Conservation (phyloP, 2,113 vertebrate species). For the Ia io region DNA sequence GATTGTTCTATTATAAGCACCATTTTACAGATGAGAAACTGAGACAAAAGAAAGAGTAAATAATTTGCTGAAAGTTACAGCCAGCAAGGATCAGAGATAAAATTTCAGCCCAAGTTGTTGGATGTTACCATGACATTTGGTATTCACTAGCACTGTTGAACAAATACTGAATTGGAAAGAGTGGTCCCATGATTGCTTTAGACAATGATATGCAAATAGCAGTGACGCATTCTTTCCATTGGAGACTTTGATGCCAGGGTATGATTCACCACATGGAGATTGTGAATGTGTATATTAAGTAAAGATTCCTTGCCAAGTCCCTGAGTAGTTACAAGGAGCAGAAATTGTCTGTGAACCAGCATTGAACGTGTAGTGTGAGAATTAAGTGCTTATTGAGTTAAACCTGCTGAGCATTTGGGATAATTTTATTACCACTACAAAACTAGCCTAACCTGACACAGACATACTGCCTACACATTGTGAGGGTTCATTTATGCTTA, state of each 20-base stretch:
- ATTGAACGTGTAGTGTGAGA: background rate
- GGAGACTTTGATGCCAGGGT: background rate
- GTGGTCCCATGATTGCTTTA: background rate
- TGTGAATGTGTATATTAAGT: accelerated
- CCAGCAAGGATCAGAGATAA: background rate
- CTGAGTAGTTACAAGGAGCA: background rate
- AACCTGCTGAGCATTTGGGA: background rate
- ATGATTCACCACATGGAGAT: background rate
- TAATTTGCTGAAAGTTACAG: background rate
- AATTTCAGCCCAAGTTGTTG: background rate
- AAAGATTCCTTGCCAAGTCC: background rate
- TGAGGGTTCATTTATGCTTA: background rate
- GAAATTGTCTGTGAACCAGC: background rate
- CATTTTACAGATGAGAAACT: background rate
- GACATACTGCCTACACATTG: background rate
- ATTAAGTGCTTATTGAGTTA: background rate
- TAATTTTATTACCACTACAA: background rate
- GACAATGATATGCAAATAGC: background rate
- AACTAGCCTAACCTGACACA: background rate
- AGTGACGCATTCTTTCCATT: background rate
- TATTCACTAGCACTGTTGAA: background rate
- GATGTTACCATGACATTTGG: background rate
- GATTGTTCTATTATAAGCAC: background rate
- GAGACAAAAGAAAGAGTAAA: background rate
- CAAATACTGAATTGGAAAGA: background rate